Evolutionary conservation across 2,888 invertebrate genomes (phyloP).

Genomic region (Ennomos quercinarius): DNA sequence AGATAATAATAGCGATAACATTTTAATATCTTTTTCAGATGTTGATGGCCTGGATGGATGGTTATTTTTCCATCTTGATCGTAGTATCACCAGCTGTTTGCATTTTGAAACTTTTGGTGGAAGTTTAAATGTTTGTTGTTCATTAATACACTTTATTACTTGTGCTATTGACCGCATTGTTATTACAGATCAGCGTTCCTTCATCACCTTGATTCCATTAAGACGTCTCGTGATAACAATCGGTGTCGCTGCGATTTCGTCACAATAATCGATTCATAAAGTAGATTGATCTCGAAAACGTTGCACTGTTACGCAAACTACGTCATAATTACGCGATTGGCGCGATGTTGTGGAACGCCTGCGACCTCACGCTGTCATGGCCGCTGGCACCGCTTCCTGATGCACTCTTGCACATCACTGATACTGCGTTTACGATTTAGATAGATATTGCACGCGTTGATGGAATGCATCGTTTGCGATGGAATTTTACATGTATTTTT

Average conservation of each 20-base stretch:
- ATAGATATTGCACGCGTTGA: conserved; percentile 37
- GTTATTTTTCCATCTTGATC: no score
- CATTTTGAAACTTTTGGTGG: no score
- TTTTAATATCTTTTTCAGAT: no score
- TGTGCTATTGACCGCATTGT: background rate
- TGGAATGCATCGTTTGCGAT: conserved; percentile 4
- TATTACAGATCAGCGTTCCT: conserved; percentile 1
- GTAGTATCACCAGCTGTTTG: no score
- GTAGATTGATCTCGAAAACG: conserved; percentile 34
- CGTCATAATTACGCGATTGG: conserved; percentile 54
- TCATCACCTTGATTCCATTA: conserved; percentile 5
- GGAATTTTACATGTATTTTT: conserved; percentile 9
- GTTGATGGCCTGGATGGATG: no score
- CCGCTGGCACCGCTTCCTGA: conserved; percentile 54
- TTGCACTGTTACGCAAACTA: conserved; percentile 51
- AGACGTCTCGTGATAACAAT: conserved; percentile 12
- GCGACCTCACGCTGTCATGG: conserved; percentile 52
- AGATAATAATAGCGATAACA: no score
- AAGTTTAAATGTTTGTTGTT: background rate
- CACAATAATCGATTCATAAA: conserved; percentile 20
- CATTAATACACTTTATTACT: background rate
- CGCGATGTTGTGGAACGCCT: conserved; percentile 39
- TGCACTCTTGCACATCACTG: conserved; percentile 43
- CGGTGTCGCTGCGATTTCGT: conserved; percentile 17
- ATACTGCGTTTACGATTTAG: conserved; percentile 48